These are phyloP conservation scores for Bembecia ichneumoniformis DNA, from an alignment of 2,888 invertebrate genomes.

Conservation along the genomic window DNA sequence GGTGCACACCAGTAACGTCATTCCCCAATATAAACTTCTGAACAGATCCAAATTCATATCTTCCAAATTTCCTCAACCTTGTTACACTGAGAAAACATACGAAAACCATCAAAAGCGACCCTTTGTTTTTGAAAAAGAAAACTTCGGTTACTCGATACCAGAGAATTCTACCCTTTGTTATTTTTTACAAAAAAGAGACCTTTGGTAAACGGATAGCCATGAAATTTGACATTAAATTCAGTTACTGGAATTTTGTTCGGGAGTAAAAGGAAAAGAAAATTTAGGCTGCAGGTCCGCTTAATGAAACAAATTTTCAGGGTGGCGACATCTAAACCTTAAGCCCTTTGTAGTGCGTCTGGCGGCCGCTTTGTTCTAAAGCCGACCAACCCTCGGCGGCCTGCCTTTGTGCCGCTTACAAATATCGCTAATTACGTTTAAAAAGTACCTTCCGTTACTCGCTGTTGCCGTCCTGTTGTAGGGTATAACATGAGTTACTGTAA, in stretches of 20 bases:
- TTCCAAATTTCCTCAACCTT: neutral
- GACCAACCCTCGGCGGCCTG: slow-evolving; percentile 39
- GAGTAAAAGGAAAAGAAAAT: slow-evolving; percentile 51
- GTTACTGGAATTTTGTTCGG: slow-evolving; percentile 37
- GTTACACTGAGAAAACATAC: neutral
- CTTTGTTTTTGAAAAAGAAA: slow-evolving; percentile 16
- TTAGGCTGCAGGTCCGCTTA: slow-evolving; percentile 44
- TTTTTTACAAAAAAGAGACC: slow-evolving; percentile 31
- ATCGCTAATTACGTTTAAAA: slow-evolving; percentile 64
- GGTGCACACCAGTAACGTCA: too few species aligned
- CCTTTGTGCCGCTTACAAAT: slow-evolving; percentile 59
- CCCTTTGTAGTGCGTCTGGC: slow-evolving; percentile 56
- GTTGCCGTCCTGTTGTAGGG: neutral
- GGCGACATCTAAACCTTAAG: slow-evolving; percentile 63
- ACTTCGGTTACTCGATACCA: slow-evolving; percentile 33
- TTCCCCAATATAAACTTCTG: too few species aligned
- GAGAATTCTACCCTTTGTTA: slow-evolving; percentile 37
- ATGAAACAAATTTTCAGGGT: slow-evolving; percentile 68
- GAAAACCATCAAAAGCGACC: neutral
- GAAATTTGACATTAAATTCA: slow-evolving; percentile 39
- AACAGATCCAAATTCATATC: too few species aligned
- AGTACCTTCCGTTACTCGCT: slow-evolving; percentile 4
- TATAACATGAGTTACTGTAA: neutral
- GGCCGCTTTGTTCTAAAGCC: slow-evolving; percentile 47
- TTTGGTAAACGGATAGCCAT: slow-evolving; percentile 42